A percentile compares a stretch with the other conserved stretches of the same genome.
Conservation (phyloP, 2,113 vertebrate genomes). For the Xerus inauris region DNA sequence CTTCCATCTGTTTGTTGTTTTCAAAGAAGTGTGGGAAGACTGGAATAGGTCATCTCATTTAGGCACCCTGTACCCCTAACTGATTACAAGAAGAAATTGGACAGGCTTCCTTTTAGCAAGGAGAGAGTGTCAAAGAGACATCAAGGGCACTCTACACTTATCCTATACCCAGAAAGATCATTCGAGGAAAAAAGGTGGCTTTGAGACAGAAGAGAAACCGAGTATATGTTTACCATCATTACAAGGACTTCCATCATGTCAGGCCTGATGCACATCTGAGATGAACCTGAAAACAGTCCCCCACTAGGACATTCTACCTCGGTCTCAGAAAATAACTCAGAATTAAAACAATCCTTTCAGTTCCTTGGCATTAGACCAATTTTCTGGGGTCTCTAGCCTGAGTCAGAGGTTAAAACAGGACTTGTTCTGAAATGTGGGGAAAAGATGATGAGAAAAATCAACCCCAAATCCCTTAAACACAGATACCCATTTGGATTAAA, state of each 20-base stretch:
- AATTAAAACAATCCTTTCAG: background rate
- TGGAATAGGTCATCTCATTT: background rate
- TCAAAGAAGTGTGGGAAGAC: background rate
- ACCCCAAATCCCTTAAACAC: background rate
- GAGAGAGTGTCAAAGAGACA: background rate
- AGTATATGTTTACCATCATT: background rate
- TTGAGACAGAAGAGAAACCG: background rate
- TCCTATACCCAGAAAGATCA: background rate
- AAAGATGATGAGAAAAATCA: background rate
- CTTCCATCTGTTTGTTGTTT: background rate
- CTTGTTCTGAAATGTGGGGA: background rate
- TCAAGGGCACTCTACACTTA: background rate
- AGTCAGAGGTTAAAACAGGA: background rate
- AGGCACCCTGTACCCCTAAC: background rate
- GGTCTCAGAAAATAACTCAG: background rate
- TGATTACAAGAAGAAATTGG: background rate
- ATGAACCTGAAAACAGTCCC: background rate
- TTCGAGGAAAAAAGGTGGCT: background rate
- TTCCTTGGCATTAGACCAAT: background rate
- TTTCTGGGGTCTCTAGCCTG: background rate
- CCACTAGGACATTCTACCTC: background rate
- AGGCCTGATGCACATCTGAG: background rate
- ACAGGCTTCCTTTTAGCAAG: background rate
- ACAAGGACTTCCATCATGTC: background rate
- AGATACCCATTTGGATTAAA: background rate